Conservation (phyloP, 92 coral and sea anemone species). For the Virgularia gustaviana region DNA sequence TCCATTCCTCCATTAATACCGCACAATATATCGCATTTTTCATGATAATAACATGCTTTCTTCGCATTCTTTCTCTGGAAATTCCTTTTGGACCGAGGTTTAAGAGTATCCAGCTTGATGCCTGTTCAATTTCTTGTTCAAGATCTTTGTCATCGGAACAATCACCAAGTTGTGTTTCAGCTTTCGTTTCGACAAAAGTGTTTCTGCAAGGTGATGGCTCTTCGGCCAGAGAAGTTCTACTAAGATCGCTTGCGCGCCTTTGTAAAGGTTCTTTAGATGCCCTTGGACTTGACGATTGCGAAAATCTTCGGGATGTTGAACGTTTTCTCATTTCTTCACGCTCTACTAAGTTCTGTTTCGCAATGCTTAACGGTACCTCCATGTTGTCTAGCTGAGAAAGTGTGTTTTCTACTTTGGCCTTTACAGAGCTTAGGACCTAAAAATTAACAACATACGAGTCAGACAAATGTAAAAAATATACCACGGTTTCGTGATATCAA, state of each 20-base stretch:
- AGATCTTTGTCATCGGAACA: slow-evolving; percentile 18
- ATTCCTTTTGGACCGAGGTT: slow-evolving; percentile 36
- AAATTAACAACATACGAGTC: slow-evolving; percentile 25
- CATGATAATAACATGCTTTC: slow-evolving; percentile 64
- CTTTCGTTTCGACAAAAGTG: slow-evolving; percentile 23
- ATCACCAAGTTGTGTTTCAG: not conserved
- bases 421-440: slow-evolving; percentile 88
- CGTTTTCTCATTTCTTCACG: slow-evolving; percentile 79
- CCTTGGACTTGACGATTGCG: slow-evolving; percentile 55
- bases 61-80: slow-evolving; percentile 34
- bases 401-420: slow-evolving; percentile 74
- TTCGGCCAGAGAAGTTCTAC: slow-evolving; percentile 12
- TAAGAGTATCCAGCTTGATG: slow-evolving; percentile 34
- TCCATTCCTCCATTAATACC: slow-evolving; percentile 90
- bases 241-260: slow-evolving; percentile 9
- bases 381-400: slow-evolving; percentile 77
- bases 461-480: too few relatives aligned
- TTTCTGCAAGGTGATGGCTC: slow-evolving; percentile 28
- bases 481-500: too few relatives aligned
- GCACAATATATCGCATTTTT: slow-evolving; percentile 93
- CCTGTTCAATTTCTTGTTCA: slow-evolving; percentile 21
- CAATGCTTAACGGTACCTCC: slow-evolving; percentile 64
- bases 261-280: slow-evolving; percentile 52
- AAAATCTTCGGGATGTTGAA: slow-evolving; percentile 30
- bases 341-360: slow-evolving; percentile 74